These are phyloP conservation scores for Microctonus hyperodae DNA, from an alignment of 2,888 invertebrate genomes.

Conservation along the genomic window DNA sequence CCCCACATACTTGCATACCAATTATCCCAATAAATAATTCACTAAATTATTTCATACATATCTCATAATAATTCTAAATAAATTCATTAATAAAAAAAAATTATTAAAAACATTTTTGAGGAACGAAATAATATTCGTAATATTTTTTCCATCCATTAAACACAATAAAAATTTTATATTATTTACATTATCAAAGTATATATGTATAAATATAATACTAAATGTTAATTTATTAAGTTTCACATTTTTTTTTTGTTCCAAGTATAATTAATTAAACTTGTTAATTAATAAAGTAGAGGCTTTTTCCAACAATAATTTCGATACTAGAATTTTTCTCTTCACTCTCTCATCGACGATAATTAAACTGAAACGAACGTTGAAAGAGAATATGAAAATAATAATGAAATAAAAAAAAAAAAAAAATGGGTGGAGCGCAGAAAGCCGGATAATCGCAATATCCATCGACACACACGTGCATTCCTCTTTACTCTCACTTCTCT, in stretches of 20 bases:
- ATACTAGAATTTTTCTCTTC: background rate
- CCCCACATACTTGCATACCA: too few species aligned
- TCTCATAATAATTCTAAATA: too few species aligned
- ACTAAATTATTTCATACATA: too few species aligned
- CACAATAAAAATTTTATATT: too few species aligned
- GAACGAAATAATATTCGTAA: too few species aligned
- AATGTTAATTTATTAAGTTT: too few species aligned
- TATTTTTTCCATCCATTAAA: too few species aligned
- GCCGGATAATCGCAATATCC: conserved; percentile 33
- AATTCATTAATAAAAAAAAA: too few species aligned
- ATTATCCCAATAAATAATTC: too few species aligned
- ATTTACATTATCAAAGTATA: too few species aligned
- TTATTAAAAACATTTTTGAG: too few species aligned
- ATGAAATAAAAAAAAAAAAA: background rate
- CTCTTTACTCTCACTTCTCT: conserved; percentile 16
- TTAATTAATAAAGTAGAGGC: background rate
- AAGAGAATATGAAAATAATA: conserved; percentile 13
- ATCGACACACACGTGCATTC: conserved; percentile 30
- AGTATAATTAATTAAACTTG: background rate
- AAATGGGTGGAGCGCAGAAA: conserved; percentile 16
- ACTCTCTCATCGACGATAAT: conserved; percentile 24
- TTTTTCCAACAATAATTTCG: conserved; percentile 1
- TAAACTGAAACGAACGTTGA: conserved; percentile 22
- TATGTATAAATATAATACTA: too few species aligned
- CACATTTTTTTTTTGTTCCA: conserved; percentile 3